These are phyloP conservation scores for Enteromius anoplus DNA, from an alignment of 2,797 vertebrate species.

Conservation along the genomic window DNA sequence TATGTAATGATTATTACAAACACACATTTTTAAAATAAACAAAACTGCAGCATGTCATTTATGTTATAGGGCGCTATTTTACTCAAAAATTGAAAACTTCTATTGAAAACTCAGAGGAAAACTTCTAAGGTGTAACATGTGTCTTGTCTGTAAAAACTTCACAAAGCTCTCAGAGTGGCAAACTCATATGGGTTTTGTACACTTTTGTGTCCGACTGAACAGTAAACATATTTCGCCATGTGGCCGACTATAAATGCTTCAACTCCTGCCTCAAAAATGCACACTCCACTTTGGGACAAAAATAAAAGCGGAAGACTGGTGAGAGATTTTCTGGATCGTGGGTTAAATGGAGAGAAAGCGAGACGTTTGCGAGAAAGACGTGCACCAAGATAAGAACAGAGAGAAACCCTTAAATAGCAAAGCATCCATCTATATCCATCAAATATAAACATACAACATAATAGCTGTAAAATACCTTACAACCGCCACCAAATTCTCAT, in stretches of 20 bases:
- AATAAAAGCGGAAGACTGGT: constrained; percentile 12
- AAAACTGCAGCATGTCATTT: background rate
- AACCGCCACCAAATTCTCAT: background rate
- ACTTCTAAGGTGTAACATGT: background rate
- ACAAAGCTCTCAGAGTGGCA: background rate
- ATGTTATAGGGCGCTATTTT: background rate
- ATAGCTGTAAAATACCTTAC: background rate
- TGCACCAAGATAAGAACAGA: background rate
- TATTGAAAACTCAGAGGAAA: background rate
- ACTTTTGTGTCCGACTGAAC: constrained; percentile 20
- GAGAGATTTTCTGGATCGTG: constrained; percentile 1
- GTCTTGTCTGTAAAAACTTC: background rate
- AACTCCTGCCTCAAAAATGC: constrained; percentile 52
- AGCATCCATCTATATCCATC: background rate
- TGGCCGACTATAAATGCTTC: constrained; percentile 49
- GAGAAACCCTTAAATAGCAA: background rate
- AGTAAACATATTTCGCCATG: constrained; percentile 30
- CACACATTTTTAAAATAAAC: background rate
- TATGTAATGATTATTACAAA: background rate
- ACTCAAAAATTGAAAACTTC: background rate
- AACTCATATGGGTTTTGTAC: background rate
- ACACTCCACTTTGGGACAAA: constrained; percentile 21
- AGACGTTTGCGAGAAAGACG: constrained; percentile 3
- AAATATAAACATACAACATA: background rate
- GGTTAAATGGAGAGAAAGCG: background rate